Evolutionary conservation across 2,113 vertebrate genomes (phyloP), one percentile per base, ranked within the genome.

Genomic region (Dipodomys spectabilis): DNA sequence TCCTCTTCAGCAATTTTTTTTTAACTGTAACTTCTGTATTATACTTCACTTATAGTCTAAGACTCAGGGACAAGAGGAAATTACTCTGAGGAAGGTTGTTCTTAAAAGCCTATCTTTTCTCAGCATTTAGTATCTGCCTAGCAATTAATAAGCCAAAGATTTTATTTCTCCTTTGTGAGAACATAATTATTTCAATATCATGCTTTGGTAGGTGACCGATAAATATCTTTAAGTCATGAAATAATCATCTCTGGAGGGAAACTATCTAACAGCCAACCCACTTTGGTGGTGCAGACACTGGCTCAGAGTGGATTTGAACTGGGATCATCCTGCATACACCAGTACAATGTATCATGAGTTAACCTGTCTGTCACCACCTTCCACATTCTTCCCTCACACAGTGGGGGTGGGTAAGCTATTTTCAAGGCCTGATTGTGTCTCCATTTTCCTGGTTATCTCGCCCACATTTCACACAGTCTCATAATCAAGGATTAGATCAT

Each of bases 11-110:
- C 57, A 20, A 62, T 62, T 74, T 8, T 65, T 65, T 79, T 82
- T 79, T 85, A 65, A 72, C 83, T 67, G 10, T 73, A 93, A n/a
- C 7, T 87, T 93, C 25, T 82, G 92, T 64, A 20, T 35, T 45
- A 32, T 18, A n/a, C 2, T 90, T 30, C 39, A 32, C 13, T 79
- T 88, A 80, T 85, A 57, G 5, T 69, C 74, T 90, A 94, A 83
- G 82, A 90, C 78, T 96, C 82, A 75, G 89, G 60, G 75, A 80
- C 80, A 94, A 92, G 77, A 85, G 27, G 67, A 92, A 86, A 67
- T 88, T 62, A 60, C 3, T 20, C 27, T 72, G 67, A 83, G 64
- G 27, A 65, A 91, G 62, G 86, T 25, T 82, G 13, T 85, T 88
- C 77, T 81, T 57, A 5, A 92, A 95, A 72, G 19, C 44, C 25